phyloP scores from a whole-genome alignment of 53 echinoderm and acorn worm species.

The Actinopyga echinites region DNA sequence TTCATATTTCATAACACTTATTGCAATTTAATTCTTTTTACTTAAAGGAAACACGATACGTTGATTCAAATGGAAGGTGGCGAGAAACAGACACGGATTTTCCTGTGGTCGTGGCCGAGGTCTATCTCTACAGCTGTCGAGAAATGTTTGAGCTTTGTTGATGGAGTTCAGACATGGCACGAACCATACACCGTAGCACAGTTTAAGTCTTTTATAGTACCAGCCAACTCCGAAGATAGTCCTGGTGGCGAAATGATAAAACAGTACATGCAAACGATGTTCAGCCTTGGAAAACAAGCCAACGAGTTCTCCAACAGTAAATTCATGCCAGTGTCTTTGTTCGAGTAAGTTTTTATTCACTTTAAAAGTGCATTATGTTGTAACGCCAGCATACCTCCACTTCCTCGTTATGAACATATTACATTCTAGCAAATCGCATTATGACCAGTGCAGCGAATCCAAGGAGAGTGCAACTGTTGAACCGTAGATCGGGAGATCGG shows the following conservation, averaged over 20 bases:
- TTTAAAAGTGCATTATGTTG: too few species aligned
- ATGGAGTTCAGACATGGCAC: too few species aligned
- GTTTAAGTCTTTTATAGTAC: background rate
- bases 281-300: background rate
- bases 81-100: background rate
- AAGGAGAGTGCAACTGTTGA: too few species aligned
- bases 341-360: background rate
- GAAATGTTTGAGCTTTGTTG: background rate
- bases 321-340: background rate
- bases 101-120: background rate
- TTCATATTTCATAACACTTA: too few species aligned
- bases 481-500: too few species aligned
- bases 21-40: too few species aligned
- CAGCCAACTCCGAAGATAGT: background rate
- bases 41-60: too few species aligned
- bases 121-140: background rate
- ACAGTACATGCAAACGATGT: background rate
- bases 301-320: background rate
- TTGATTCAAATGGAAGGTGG: too few species aligned
- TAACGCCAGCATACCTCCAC: too few species aligned
- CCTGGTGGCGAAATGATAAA: background rate
- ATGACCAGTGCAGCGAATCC: too few species aligned
- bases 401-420: too few species aligned
- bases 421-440: too few species aligned
- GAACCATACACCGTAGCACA: background rate